Evolutionary conservation across 2,888 invertebrate species (phyloP).

Genomic region (Drosophila antonietae): DNA sequence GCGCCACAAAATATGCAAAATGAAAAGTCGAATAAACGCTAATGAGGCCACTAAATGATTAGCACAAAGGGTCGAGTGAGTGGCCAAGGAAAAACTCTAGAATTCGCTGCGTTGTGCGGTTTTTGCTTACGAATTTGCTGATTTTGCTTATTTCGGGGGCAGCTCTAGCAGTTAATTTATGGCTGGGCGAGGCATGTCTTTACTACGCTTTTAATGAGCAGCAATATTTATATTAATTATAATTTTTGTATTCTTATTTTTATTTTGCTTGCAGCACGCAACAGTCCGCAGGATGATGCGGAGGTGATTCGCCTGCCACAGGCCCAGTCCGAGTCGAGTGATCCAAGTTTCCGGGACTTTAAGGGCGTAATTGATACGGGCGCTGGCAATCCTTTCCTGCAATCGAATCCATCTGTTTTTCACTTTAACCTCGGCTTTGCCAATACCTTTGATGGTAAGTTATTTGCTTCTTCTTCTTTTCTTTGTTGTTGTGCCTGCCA

Average conservation of each 20-base stretch:
- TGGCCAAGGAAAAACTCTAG: not conserved
- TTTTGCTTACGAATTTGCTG: slow-evolving; percentile 49
- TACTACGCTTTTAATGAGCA: slow-evolving; percentile 43
- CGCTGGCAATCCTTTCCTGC: slow-evolving; percentile 81
- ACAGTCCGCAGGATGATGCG: slow-evolving; percentile 80
- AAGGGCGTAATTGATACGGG: slow-evolving; percentile 83
- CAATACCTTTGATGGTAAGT: slow-evolving; percentile 84
- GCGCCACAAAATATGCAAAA: slow-evolving; percentile 60
- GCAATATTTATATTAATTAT: slow-evolving; percentile 36
- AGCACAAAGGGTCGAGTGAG: slow-evolving; percentile 24
- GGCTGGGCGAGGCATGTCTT: slow-evolving; percentile 5
- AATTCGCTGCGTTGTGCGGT: slow-evolving; percentile 30
- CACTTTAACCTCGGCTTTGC: slow-evolving; percentile 80
- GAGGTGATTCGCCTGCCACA: slow-evolving; percentile 79
- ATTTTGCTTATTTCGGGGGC: slow-evolving; percentile 57
- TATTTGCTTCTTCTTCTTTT: not conserved
- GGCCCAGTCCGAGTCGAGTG: slow-evolving; percentile 34
- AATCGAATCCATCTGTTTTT: slow-evolving; percentile 77
- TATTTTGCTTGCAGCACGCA: slow-evolving; percentile 70
- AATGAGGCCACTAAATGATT: slow-evolving; percentile 64
- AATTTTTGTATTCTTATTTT: slow-evolving; percentile 18
- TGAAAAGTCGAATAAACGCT: slow-evolving; percentile 60
- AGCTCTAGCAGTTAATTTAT: slow-evolving; percentile 39
- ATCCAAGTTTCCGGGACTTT: slow-evolving; percentile 79
- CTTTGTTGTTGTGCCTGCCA: slow-evolving; percentile 25